Conservation (phyloP, 2,888 invertebrate species). For the Apotomis capreana region DNA sequence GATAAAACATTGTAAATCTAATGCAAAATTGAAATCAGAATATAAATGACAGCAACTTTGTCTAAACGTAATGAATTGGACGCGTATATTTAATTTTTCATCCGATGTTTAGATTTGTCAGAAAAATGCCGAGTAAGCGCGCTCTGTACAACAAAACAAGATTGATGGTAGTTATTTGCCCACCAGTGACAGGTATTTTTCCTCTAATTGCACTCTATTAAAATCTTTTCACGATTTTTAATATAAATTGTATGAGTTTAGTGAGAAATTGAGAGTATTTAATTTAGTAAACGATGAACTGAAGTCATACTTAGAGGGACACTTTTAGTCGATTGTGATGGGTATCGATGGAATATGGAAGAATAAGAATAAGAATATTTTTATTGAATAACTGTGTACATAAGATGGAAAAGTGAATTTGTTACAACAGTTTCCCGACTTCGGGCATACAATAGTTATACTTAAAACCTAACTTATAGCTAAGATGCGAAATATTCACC, state of each 20-base stretch:
- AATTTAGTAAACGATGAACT: no score
- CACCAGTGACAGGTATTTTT: conserved; percentile 38
- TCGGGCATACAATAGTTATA: no score
- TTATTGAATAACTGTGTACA: no score
- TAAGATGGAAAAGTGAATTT: no score
- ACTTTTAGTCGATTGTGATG: no score
- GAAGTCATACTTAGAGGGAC: no score
- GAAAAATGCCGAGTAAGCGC: conserved; percentile 36
- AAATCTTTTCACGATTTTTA: conserved; percentile 34
- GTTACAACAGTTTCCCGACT: no score
- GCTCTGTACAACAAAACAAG: conserved; percentile 31
- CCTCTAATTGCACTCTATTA: conserved; percentile 41
- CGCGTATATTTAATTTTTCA: conserved; percentile 34
- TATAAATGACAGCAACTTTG: conserved; percentile 4
- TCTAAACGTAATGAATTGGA: conserved; percentile 10
- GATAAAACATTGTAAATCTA: neutral
- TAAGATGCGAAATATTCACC: no score
- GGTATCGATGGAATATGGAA: no score
- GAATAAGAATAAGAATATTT: no score
- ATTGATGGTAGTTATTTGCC: conserved; percentile 37
- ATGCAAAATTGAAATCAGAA: conserved; percentile 3
- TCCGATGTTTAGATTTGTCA: conserved; percentile 36
- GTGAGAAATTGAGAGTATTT: no score
- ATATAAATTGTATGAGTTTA: conserved; percentile 10
- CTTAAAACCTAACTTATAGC: no score